Conservation (phyloP, 2,113 vertebrate genomes). For the Entosphenus tridentatus region DNA sequence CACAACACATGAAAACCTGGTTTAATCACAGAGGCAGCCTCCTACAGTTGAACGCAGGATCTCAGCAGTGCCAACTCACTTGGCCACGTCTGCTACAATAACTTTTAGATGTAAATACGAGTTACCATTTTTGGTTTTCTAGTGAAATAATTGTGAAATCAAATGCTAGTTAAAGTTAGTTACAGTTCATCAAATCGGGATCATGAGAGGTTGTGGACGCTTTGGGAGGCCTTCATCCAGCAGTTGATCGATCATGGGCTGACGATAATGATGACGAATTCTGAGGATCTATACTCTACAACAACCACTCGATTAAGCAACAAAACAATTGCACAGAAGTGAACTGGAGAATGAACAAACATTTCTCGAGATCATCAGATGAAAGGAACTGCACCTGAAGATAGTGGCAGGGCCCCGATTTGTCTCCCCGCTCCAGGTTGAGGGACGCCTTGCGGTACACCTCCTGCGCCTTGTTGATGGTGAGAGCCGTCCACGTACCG, state of each 20-base stretch:
- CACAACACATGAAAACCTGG: no score
- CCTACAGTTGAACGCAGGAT: no score
- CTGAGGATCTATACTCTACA: background rate
- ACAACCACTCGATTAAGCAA: background rate
- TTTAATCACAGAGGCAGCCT: no score
- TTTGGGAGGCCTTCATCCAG: background rate
- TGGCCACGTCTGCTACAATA: no score
- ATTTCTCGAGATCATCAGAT: background rate
- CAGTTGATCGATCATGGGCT: background rate
- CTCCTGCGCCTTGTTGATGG: slow-evolving; percentile 5
- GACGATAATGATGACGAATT: background rate
- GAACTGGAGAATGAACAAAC: background rate
- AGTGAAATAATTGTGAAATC: no score
- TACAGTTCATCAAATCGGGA: no score
- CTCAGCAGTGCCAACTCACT: no score
- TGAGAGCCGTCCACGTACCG: background rate
- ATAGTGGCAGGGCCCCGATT: background rate
- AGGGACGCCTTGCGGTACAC: background rate
- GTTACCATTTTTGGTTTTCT: no score
- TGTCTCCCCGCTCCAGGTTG: background rate
- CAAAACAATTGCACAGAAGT: background rate
- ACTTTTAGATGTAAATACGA: no score
- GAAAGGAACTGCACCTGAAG: background rate
- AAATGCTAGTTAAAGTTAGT: no score
- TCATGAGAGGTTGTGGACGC: no score